Evolutionary conservation across 2,113 vertebrate species (phyloP).

Genomic region (Rutilus rutilus): DNA sequence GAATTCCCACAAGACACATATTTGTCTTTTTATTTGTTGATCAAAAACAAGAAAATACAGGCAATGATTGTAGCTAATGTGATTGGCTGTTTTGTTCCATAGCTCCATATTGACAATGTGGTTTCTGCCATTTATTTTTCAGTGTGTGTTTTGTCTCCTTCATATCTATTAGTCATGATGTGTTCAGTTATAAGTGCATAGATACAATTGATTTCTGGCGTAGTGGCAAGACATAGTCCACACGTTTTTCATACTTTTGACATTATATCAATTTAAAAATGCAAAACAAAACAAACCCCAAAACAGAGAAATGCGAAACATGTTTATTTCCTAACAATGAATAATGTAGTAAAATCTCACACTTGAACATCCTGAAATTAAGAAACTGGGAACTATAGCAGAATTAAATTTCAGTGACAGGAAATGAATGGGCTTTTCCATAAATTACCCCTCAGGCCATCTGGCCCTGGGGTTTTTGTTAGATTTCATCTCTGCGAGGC

Average conservation of each 20-base stretch:
- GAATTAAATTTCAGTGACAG: slow-evolving; percentile 18
- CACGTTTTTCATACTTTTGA: neutral
- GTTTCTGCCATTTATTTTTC: neutral
- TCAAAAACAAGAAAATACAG: neutral
- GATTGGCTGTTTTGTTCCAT: neutral
- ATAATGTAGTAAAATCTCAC: slow-evolving; percentile 2
- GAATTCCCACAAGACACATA: neutral
- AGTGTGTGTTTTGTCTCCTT: neutral
- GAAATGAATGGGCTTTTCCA: slow-evolving; percentile 19
- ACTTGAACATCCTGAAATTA: neutral
- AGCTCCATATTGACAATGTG: neutral
- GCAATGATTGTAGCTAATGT: neutral
- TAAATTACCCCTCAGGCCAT: neutral
- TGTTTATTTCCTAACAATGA: slow-evolving; percentile 3
- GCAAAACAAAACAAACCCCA: neutral
- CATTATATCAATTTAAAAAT: neutral
- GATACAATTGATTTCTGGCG: neutral
- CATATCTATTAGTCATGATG: neutral
- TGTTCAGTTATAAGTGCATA: neutral
- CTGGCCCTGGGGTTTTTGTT: neutral
- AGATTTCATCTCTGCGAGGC: slow-evolving; percentile 10
- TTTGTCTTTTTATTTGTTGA: neutral
- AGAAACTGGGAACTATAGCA: neutral
- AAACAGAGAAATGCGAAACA: neutral
- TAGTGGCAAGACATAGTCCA: neutral